Evolutionary conservation across 2,888 invertebrate genomes (phyloP).

Genomic region (Sarcophaga subvicina): DNA sequence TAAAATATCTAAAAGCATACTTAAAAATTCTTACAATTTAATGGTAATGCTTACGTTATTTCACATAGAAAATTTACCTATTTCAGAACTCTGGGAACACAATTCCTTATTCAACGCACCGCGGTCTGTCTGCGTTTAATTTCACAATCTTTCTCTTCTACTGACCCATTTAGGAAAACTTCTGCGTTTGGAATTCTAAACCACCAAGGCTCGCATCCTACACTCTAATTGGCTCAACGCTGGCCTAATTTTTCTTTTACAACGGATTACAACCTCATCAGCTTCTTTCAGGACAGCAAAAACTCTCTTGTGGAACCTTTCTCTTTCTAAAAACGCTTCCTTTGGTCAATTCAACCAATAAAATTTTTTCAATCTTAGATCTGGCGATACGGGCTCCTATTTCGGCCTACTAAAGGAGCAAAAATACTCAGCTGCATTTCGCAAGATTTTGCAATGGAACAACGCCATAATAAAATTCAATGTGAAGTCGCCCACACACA

Average conservation of each 20-base stretch:
- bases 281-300: neutral
- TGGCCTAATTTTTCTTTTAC: conserved; percentile 1
- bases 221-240: neutral
- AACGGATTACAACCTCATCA: neutral
- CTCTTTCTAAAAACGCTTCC: neutral
- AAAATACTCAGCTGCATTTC: neutral
- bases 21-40: conserved; percentile 4
- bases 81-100: no score
- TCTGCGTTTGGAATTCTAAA: no score
- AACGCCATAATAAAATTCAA: conserved; percentile 2
- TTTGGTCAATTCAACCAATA: conserved; percentile 13
- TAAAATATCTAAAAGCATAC: neutral
- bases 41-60: conserved; percentile 27
- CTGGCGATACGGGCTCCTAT: neutral
- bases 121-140: no score
- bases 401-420: conserved; percentile 19
- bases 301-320: neutral
- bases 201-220: neutral
- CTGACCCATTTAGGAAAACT: neutral
- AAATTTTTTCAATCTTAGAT: conserved; percentile 19
- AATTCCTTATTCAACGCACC: no score
- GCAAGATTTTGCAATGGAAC: conserved; percentile 27
- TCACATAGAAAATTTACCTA: neutral
- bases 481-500: neutral
- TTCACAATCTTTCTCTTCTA: neutral